Conservation (phyloP, 2,797 vertebrate species). For the Hyperoplus lanceolatus region DNA sequence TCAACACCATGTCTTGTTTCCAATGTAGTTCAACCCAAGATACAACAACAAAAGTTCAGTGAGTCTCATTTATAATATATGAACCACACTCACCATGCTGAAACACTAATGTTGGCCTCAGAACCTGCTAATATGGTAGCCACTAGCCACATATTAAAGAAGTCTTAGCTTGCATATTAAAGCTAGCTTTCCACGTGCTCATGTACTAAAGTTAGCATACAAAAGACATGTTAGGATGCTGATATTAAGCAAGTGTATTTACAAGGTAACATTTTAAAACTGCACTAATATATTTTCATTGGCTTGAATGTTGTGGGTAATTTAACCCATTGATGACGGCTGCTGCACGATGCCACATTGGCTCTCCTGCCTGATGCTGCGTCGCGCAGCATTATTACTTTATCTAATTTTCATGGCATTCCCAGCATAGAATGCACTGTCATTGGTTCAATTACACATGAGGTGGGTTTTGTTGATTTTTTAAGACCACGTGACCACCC, state of each 20-base stretch:
- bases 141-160: neutral
- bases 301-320: too few species aligned
- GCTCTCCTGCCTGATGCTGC: too few species aligned
- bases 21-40: neutral
- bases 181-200: neutral
- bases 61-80: constrained; percentile 10
- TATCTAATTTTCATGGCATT: too few species aligned
- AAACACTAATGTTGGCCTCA: neutral
- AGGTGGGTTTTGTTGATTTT: too few species aligned
- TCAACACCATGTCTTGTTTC: constrained; percentile 13
- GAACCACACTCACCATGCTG: neutral
- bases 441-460: too few species aligned
- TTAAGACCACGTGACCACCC: too few species aligned
- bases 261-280: neutral
- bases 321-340: too few species aligned
- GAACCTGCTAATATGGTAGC: neutral
- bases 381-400: too few species aligned
- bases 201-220: neutral
- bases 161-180: neutral
- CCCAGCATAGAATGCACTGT: too few species aligned
- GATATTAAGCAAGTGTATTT: neutral
- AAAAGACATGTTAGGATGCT: neutral
- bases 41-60: neutral
- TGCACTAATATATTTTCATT: neutral
- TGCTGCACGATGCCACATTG: too few species aligned